A percentile compares a stretch with the other conserved stretches of the same genome.
These are phyloP conservation scores for Gnathonemus echidnorhynchus DNA, from an alignment of 2,113 vertebrate species.

Conservation along the genomic window DNA sequence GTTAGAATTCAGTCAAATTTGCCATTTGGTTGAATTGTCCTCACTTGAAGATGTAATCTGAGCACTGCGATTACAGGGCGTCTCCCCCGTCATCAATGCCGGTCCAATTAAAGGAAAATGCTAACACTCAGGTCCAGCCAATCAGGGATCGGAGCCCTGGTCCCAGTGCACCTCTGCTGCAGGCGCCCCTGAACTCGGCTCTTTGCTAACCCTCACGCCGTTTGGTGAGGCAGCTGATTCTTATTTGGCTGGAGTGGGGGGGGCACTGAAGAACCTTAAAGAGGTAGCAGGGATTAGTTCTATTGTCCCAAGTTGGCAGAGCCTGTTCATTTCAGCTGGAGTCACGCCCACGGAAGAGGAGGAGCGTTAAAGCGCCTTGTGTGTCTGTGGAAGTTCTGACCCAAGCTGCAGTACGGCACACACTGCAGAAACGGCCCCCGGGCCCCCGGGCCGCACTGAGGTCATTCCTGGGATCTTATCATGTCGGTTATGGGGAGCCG, in stretches of 20 bases:
- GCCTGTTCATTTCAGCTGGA: neutral
- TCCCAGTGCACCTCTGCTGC: neutral
- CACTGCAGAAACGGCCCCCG: neutral
- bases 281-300: neutral
- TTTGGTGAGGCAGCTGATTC: neutral
- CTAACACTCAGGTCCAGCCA: neutral
- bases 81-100: neutral
- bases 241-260: neutral
- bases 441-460: neutral
- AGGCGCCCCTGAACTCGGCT: neutral
- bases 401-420: neutral
- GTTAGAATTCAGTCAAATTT: neutral
- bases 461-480: neutral
- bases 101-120: neutral
- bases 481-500: neutral
- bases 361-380: neutral
- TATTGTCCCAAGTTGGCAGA: neutral
- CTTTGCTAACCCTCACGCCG: neutral
- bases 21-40: neutral
- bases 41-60: neutral
- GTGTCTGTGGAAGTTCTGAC: neutral
- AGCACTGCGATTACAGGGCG: neutral
- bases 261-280: neutral
- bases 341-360: neutral
- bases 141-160: neutral